Evolutionary conservation across 2,888 invertebrate species (phyloP), one percentile per base, ranked within the genome.

Genomic region (Apotomis turbidana): DNA sequence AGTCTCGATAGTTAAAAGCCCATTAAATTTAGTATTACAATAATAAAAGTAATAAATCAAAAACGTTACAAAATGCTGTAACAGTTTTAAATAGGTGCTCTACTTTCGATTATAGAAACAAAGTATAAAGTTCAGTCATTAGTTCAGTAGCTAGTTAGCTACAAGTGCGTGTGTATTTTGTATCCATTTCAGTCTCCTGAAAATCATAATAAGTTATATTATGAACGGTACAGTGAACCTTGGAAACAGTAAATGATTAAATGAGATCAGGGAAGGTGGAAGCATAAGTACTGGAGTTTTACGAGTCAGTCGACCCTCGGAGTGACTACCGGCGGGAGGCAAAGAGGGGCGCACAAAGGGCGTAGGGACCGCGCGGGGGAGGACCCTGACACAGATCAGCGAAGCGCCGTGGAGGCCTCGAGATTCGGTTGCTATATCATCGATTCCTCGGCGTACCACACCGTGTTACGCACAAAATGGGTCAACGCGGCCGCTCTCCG

Each of bases 341-440:
- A 79, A 82, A 78, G 75, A 81, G 80, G 82, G 81, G 81, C 78
- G 82, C 81, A 61, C 67, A 85, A 83, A 85, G 89, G 86, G 90
- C 84, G 90, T 81, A 88, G 87, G 90, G 89, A 85, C 81, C 82
- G 83, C 74, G 79, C 81, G 85, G 88, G 88, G 89, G 87, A 86
- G 88, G 86, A 90, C 93, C 93, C 90, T 93, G 93, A 93, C 93
- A 93, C 89, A 91, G 91, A 92, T 92, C 91, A 90, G 89, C 85
- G 87, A 85, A 88, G 84, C 87, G 84, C 81, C 77, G 85, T 81
- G 83, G 85, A 88, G 90, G 86, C 90, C 90, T 89, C 88, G 88
- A 89, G 87, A 90, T 90, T 91, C 87, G 90, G 88, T 83, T 88
- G 87, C 85, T 88, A 86, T 87, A 89, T 89, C 92, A 92, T 91